Base-by-base conservation (phyloP, 2,113 vertebrate species). In the Rhinoptilus africanus region DNA sequence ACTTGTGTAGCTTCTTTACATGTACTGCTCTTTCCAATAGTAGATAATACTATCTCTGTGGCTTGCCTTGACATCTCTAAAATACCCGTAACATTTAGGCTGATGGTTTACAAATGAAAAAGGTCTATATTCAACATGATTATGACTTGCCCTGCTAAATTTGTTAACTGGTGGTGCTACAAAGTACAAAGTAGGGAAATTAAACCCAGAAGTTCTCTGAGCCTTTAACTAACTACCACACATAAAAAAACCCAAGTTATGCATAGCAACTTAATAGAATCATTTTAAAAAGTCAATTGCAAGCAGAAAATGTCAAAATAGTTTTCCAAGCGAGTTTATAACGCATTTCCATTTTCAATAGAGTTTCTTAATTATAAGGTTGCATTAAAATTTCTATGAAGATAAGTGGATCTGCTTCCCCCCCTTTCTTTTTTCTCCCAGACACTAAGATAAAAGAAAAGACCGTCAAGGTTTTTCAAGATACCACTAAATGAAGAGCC, bases 281-380 rank as follows among this genome's bases (percentile, higher is more conserved):
- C 53, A 62, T 47, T 92, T 93, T 89, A 48, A 91, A 95, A 89
- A 94, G 9, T n/a, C 53, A 92, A 5, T 45, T 88, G 18, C 47
- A 92, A 93, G 72, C 51, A 84, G 59, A 93, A 89, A 88, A 88
- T 72, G 43, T 68, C 77, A 89, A 85, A 92, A 96, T 30, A 92
- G 20, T 89, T 96, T 91, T n/a, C 84, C 41, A 93, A 93, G 26
- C 81, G 92, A 94, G 59, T 85, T 90, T 78, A 64, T 88, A 89
- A 89, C 45, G 47, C 23, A 75, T 85, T 34, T 43, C 37, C 19
- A 71, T 76, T 94, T 86, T 71, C 59, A 73, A 28, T 8, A 45
- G 13, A 64, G 45, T 37, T 83, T 84, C 82, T 77, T 90, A 89
- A 87, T 93, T 64, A 82, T 71, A 82, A 63, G 5, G 22, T 43